A percentile compares a stretch with the other conserved stretches of the same genome.
These are phyloP conservation scores for Calameuta idolon DNA, from an alignment of 2,888 invertebrate genomes.

Conservation along the genomic window DNA sequence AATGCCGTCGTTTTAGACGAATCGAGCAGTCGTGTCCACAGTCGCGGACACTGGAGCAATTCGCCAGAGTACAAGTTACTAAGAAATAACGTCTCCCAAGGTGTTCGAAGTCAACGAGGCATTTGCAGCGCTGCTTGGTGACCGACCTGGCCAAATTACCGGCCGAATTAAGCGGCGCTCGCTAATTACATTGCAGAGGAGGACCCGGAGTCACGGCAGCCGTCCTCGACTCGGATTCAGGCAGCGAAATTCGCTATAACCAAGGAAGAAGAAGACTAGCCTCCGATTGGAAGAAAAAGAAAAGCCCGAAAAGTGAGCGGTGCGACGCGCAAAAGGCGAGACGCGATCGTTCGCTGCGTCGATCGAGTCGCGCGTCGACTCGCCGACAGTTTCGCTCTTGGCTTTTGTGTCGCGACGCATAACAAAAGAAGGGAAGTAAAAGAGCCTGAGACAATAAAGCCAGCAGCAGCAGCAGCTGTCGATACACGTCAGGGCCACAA, in stretches of 20 bases:
- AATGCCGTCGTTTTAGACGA: background rate
- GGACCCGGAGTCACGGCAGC: background rate
- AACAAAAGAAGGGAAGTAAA: conserved; percentile 13
- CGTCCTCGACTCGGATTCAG: background rate
- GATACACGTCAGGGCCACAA: conserved; percentile 39
- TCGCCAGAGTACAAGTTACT: background rate
- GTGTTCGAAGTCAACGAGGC: background rate
- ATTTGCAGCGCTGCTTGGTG: background rate
- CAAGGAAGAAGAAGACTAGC: background rate
- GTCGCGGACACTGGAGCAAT: background rate
- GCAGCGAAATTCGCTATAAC: background rate
- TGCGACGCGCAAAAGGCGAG: background rate
- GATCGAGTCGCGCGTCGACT: background rate
- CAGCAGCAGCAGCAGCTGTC: conserved; percentile 29
- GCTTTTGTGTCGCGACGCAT: background rate
- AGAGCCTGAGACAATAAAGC: conserved; percentile 24
- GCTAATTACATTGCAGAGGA: background rate
- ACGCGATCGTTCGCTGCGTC: background rate
- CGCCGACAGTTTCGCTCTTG: background rate
- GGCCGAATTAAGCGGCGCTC: background rate
- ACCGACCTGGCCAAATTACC: background rate
- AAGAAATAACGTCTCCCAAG: background rate
- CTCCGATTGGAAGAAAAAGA: too few species aligned
- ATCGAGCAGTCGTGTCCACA: background rate
- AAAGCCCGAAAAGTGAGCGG: background rate